These are phyloP conservation scores for Drosophila seguyi DNA, from an alignment of 1,140 invertebrate genomes.

Conservation along the genomic window DNA sequence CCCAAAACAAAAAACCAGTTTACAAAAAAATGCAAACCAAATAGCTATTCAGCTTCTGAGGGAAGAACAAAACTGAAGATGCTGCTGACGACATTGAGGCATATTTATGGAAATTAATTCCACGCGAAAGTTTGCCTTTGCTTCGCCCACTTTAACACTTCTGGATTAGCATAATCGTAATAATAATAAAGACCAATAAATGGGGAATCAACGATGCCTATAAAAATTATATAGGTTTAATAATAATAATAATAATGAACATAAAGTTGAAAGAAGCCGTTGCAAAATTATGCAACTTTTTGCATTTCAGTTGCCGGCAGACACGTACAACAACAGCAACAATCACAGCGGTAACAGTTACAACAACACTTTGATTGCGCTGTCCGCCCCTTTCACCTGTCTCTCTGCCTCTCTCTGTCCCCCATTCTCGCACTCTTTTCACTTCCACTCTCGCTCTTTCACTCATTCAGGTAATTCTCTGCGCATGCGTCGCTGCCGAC, in stretches of 20 bases:
- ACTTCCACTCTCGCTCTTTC: conserved; percentile 27
- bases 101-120: conserved; percentile 40
- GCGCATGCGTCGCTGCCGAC: conserved; percentile 49
- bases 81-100: conserved; percentile 37
- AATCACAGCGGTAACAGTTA: not conserved
- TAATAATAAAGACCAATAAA: conserved; percentile 21
- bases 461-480: conserved; percentile 37
- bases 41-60: conserved; percentile 5
- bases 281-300: conserved; percentile 51
- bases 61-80: conserved; percentile 17
- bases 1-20: conserved; percentile 43
- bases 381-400: conserved; percentile 74
- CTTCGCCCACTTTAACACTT: conserved; percentile 2
- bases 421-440: conserved; percentile 12
- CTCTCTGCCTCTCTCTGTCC: conserved; percentile 31
- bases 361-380: conserved; percentile 15
- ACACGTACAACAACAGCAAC: conserved; percentile 11
- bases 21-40: conserved; percentile 27
- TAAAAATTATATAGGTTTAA: not conserved
- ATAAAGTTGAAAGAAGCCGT: conserved; percentile 2
- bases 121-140: conserved; percentile 36
- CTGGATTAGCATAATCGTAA: conserved; percentile 23
- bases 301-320: conserved; percentile 23
- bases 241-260: not conserved
- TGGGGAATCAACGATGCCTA: not conserved